Conservation (phyloP, 64 coral and sea anemone genomes). For the Acropora tenuis region DNA sequence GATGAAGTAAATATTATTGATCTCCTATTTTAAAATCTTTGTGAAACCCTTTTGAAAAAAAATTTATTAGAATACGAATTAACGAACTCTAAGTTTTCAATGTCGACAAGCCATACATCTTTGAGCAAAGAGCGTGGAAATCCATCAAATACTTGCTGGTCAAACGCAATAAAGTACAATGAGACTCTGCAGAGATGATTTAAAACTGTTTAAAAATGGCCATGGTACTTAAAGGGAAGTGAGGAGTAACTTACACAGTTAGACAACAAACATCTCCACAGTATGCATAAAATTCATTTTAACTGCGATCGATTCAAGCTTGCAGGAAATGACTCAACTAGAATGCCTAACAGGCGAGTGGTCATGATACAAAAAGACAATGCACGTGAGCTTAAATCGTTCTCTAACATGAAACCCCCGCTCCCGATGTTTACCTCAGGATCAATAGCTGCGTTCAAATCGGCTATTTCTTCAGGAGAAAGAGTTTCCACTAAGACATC, state of each 20-base stretch:
- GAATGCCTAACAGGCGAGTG: no score
- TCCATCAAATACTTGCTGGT: neutral
- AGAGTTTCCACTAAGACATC: slow-evolving; percentile 76
- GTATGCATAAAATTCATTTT: no score
- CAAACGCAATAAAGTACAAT: neutral
- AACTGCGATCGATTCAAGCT: no score
- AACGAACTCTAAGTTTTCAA: no score
- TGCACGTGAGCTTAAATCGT: neutral
- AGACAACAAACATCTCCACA: neutral
- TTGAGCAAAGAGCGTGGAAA: neutral
- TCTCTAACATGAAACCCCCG: neutral
- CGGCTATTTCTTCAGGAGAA: slow-evolving; percentile 84
- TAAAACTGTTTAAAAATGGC: neutral
- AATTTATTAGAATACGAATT: no score
- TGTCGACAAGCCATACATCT: neutral
- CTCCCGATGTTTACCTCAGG: slow-evolving; percentile 69
- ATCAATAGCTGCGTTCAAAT: slow-evolving; percentile 82
- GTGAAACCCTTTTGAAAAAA: no score
- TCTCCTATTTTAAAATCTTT: no score
- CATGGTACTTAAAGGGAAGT: neutral
- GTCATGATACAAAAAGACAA: neutral
- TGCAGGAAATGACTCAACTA: no score
- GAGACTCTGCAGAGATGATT: neutral
- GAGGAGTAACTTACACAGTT: neutral
- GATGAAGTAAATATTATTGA: no score